Evolutionary conservation across 2,888 invertebrate genomes (phyloP).

Genomic region (Octodonta nipae): DNA sequence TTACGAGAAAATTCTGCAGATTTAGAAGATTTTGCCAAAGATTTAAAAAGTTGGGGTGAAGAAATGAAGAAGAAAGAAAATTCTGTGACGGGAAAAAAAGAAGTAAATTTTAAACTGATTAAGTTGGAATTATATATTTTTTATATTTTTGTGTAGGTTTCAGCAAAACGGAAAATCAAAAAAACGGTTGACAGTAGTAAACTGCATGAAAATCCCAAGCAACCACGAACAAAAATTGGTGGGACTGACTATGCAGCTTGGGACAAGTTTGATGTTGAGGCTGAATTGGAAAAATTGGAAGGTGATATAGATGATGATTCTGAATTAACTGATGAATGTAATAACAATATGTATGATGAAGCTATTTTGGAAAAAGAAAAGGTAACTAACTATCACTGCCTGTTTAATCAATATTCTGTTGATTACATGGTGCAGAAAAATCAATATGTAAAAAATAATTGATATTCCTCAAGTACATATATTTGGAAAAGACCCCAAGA

Average conservation of each 20-base stretch:
- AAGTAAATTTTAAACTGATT: constrained; percentile 5
- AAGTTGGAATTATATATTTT: background rate
- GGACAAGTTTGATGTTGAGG: constrained; percentile 68
- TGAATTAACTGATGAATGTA: constrained; percentile 39
- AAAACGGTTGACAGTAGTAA: constrained; percentile 6
- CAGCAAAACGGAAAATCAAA: constrained; percentile 6
- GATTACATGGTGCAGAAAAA: background rate
- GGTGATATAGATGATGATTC: constrained; percentile 39
- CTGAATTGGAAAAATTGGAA: constrained; percentile 51
- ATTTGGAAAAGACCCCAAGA: no score
- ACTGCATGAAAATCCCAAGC: no score
- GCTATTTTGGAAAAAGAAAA: constrained; percentile 59
- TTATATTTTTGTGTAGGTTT: constrained; percentile 3
- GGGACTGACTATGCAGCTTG: constrained; percentile 54
- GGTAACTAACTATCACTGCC: no score
- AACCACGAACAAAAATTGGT: constrained; percentile 9
- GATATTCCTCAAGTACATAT: no score
- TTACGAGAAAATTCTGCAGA: constrained; percentile 59
- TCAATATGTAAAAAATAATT: background rate
- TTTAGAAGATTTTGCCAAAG: constrained; percentile 54
- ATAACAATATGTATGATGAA: constrained; percentile 44
- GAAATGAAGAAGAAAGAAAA: constrained; percentile 60
- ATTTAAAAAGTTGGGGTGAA: constrained; percentile 56
- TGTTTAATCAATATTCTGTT: background rate
- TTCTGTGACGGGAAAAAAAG: constrained; percentile 11